Percentiles rank a stretch among this genome's conserved stretches.
These are phyloP conservation scores for Paedocypris sp. DNA, from an alignment of 2,113 vertebrate genomes.

Conservation along the genomic window DNA sequence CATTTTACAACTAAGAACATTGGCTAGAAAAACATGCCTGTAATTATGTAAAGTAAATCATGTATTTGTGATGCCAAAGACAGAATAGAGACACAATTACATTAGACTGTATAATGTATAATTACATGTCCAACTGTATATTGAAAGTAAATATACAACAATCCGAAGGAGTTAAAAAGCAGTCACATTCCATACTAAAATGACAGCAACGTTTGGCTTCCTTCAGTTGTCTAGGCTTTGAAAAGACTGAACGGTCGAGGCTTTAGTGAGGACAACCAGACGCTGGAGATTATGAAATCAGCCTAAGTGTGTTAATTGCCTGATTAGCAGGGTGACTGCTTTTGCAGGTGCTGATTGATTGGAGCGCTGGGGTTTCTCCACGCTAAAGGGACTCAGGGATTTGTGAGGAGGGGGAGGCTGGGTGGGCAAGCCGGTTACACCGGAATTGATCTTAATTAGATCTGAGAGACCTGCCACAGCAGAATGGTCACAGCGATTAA, in stretches of 20 bases:
- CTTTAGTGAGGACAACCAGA: constrained; percentile 73
- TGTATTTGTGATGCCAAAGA: too few relatives aligned
- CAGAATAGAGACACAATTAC: too few relatives aligned
- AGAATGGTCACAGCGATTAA: constrained; percentile 99
- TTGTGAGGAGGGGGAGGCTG: constrained; percentile 61
- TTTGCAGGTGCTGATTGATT: constrained; percentile 90
- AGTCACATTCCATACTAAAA: too few relatives aligned
- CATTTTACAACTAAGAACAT: too few relatives aligned
- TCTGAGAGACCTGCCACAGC: constrained; percentile 99
- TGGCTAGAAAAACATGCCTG: too few relatives aligned
- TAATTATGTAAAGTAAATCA: too few relatives aligned
- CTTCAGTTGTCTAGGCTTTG: not conserved
- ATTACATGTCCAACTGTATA: too few relatives aligned
- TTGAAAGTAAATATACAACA: too few relatives aligned
- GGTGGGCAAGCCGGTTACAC: constrained; percentile 87
- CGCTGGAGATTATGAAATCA: constrained; percentile 85
- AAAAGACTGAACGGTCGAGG: not conserved
- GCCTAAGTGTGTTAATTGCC: constrained; percentile 93
- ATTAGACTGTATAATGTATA: too few relatives aligned
- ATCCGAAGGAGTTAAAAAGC: too few relatives aligned
- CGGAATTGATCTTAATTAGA: constrained; percentile 99
- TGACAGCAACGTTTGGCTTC: too few relatives aligned
- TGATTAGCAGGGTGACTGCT: constrained; percentile 74
- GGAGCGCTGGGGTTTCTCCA: constrained; percentile 82
- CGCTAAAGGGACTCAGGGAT: constrained; percentile 80